Percentiles rank a stretch among this genome's conserved stretches.
These are phyloP conservation scores for Buathra laborator DNA, from an alignment of 2,888 invertebrate species.

Conservation along the genomic window DNA sequence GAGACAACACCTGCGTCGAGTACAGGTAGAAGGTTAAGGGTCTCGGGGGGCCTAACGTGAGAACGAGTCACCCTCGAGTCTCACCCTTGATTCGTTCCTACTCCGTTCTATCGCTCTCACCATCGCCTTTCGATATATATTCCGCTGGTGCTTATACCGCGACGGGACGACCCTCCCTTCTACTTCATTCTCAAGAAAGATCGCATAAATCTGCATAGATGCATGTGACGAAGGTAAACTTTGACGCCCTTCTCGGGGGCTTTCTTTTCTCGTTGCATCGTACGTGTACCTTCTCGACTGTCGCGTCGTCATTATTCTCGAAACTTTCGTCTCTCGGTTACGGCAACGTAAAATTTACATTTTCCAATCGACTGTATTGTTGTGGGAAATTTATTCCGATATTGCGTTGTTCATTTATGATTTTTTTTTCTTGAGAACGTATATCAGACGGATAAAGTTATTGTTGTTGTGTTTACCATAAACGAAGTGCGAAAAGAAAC, in stretches of 20 bases:
- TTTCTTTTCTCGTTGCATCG: slow-evolving; percentile 49
- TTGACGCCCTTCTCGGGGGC: slow-evolving; percentile 72
- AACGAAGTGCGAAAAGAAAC: slow-evolving; percentile 50
- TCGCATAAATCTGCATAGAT: slow-evolving; percentile 83
- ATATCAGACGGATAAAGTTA: slow-evolving; percentile 9
- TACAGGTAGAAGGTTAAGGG: slow-evolving; percentile 55
- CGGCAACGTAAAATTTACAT: slow-evolving; percentile 53
- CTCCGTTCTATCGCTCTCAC: slow-evolving; percentile 46
- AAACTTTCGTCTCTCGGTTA: slow-evolving; percentile 62
- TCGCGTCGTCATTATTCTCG: slow-evolving; percentile 33
- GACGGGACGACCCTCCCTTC: slow-evolving; percentile 40
- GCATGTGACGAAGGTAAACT: slow-evolving; percentile 81
- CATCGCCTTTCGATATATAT: slow-evolving; percentile 34
- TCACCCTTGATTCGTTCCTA: slow-evolving; percentile 62
- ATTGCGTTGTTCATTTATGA: slow-evolving; percentile 63
- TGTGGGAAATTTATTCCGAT: slow-evolving; percentile 66
- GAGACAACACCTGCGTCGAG: slow-evolving; percentile 59
- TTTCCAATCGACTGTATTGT: slow-evolving; percentile 68
- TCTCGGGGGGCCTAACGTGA: slow-evolving; percentile 61
- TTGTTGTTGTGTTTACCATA: slow-evolving; percentile 27
- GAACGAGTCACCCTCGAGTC: slow-evolving; percentile 50
- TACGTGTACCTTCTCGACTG: slow-evolving; percentile 60
- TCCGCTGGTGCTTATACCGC: not conserved
- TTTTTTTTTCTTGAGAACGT: slow-evolving; percentile 25
- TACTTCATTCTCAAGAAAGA: slow-evolving; percentile 74